phyloP scores from a whole-genome alignment of 2,113 vertebrate species.

The Donacobius atricapilla region DNA sequence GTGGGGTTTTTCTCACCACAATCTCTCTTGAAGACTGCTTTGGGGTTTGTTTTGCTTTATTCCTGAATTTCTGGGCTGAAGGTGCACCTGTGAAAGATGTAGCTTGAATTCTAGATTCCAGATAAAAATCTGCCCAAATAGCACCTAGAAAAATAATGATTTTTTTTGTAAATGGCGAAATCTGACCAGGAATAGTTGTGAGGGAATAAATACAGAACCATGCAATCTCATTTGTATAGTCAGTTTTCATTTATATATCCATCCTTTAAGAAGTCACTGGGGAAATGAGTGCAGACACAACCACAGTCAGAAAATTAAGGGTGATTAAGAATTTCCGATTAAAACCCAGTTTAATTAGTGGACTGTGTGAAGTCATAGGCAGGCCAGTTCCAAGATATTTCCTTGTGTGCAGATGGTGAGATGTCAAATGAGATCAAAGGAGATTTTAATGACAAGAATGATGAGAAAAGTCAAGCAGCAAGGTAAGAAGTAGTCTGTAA shows the following conservation, averaged over 20 bases:
- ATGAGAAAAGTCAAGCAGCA: background rate
- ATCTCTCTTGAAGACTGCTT: background rate
- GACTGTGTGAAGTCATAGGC: conserved; percentile 2
- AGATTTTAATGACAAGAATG: conserved; percentile 27
- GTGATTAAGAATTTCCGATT: background rate
- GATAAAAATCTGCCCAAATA: background rate
- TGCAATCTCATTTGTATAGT: conserved; percentile 25
- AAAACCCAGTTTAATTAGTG: conserved; percentile 49
- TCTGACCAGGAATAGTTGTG: background rate
- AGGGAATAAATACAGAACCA: conserved; percentile 10
- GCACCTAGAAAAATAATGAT: background rate
- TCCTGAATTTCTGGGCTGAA: background rate
- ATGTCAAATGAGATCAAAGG: conserved; percentile 22
- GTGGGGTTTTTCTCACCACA: fast-evolving
- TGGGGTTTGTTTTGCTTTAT: background rate
- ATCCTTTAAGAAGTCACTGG: conserved; percentile 24
- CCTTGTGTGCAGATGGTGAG: conserved; percentile 17
- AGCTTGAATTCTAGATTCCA: background rate
- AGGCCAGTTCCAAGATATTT: conserved; percentile 4
- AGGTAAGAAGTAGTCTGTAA: background rate
- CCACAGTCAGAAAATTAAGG: conserved; percentile 32
- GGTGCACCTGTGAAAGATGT: background rate
- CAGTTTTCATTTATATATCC: conserved; percentile 18
- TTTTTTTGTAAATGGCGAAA: background rate
- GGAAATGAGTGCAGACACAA: background rate